A percentile compares a stretch with the other conserved stretches of the same genome.
Conservation (phyloP, 2,113 vertebrate species). For the Pantherophis guttatus region DNA sequence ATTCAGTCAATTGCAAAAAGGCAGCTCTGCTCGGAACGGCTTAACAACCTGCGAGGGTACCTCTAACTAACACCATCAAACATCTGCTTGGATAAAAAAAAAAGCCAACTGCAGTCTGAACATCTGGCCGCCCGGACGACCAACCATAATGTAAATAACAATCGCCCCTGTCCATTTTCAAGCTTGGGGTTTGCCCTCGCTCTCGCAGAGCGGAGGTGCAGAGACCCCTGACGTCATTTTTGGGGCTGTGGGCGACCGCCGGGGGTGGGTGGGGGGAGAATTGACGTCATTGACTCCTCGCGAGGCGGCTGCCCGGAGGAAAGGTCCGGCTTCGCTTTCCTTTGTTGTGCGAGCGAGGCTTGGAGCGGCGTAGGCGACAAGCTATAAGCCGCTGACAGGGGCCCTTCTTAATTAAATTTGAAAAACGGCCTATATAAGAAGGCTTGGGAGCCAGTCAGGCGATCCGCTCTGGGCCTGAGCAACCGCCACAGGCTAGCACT, state of each 20-base stretch:
- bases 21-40: not conserved
- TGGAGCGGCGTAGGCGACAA: constrained; percentile 13
- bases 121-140: not conserved
- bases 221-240: not conserved
- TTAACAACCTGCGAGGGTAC: not conserved
- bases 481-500: constrained; percentile 80
- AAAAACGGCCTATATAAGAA: constrained; percentile 54
- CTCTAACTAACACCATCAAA: not conserved
- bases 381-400: constrained; percentile 40
- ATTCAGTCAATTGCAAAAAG: not conserved
- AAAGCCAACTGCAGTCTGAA: not conserved
- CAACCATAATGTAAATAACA: not conserved
- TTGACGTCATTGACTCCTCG: not conserved
- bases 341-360: not conserved
- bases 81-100: not conserved
- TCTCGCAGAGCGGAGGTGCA: not conserved
- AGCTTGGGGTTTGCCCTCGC: not conserved
- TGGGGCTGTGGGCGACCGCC: not conserved
- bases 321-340: constrained; percentile 10
- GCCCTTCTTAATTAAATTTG: constrained; percentile 69
- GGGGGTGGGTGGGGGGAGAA: not conserved
- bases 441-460: constrained; percentile 73
- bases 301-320: not conserved
- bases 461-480: constrained; percentile 70
- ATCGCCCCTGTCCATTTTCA: constrained; percentile 6